Base-by-base conservation (phyloP, 1,140 invertebrate genomes). In the Drosophila persimilis region DNA sequence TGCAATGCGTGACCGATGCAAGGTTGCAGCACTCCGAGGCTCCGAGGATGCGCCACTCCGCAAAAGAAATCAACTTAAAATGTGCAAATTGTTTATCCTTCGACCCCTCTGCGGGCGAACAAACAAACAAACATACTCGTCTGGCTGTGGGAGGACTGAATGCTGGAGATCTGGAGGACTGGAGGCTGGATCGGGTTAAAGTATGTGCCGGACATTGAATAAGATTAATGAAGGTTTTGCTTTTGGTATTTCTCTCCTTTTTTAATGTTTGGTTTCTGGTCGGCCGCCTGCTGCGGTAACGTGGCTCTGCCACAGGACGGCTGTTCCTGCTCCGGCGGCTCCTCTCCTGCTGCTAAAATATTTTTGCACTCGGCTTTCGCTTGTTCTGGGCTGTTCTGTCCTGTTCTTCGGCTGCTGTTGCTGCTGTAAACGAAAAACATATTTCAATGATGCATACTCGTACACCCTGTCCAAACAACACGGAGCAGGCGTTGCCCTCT, bases 71-170 rank as follows among this genome's bases (percentile, higher is more conserved):
- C 63, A 86, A 83, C 83, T 83, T 88, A 76, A 86, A 86, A 86
- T 86, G 83, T 88, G 83, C 72, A 86, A 86, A 86, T 86, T 86
- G 83, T 86, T 86, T 86, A 83, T 86, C 76, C 69, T 78, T 80
- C 29, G 48, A 44, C 51, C 63, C 48, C 51, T 53, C 43, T 26
- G 44, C 65, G 63, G 54, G 43, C 57, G 69, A 66, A 71, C 47
- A 52, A 78, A 47, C 55, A 56, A 73, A 69, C 64, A 70, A 35
- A 54, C 39, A 39, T 20, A 39, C 24, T 41, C 29, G 6, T 8
- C 7, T 8, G 13, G 17, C 45, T 69, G 46, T 53, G 59, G 13
- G 35, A 39, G 35, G 11, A 39, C 11, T 39, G 11, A 39, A 13
- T 39, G 35, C 11, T 39, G 11, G 11, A 39, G 35, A 39, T 39